Base-by-base conservation (phyloP, 2,113 vertebrate species). In the Pedionomus torquatus region DNA sequence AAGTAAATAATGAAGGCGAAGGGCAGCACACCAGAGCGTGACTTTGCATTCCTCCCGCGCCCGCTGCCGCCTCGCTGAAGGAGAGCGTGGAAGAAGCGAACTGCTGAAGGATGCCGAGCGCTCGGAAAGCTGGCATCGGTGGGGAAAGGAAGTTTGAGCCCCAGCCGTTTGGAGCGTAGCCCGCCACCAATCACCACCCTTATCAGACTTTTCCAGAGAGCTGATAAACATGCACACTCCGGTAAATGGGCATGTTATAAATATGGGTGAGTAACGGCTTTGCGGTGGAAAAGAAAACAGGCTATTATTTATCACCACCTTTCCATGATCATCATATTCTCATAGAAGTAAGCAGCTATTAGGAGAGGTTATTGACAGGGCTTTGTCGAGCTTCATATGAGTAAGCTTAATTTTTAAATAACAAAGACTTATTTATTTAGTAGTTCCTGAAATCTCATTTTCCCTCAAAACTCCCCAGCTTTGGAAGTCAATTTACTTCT, bases 1-100 rank as follows among this genome's bases (percentile, higher is more conserved):
- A 95, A 96, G 93, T 96, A 98, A 97, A 97, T 95, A 97, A 92
- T 52, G 89, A 91, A 97, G 90, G 65, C 0, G 8, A 92, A 94
- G 94, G 91, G 92, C 95, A 96, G 89, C 7, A 8, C 51, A 44
- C 35, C 49, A 87, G 89, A 95, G 86, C 41, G 23, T 84, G 93
- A 95, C 95, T 97, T 85, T 82, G 95, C 96, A 94, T 96, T 96
- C 94, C 90, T 84, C 88, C 54, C 17, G 0, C 13, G 12, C 72
- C 63, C 1, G 1, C 69, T 65, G 37, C 83, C 65, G 20, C 37
- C 23, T 49, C 13, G 10, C 65, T 92, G 60, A 77, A 74, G 83
- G 86, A 87, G 79, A 58, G 61, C 11, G 1, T 12, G 64, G 79
- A 24, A 85, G 86, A 69, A 88, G 81, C 24, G 55, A 93, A n/a